Evolutionary conservation across 2,113 vertebrate genomes (phyloP).

Genomic region (Rhea pennata): DNA sequence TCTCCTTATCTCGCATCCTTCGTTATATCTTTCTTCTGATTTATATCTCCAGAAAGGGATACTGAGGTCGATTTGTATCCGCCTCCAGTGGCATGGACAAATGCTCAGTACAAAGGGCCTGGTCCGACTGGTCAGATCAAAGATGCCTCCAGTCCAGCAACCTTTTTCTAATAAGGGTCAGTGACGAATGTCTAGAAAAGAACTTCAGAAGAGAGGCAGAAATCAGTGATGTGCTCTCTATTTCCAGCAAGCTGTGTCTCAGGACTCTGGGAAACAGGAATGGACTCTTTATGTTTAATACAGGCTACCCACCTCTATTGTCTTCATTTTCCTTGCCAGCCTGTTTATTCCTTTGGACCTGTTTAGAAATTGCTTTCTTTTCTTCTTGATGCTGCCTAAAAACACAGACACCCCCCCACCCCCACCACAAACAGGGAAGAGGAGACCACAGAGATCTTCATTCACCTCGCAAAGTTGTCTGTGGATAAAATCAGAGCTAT

Average conservation of each 20-base stretch:
- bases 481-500: not conserved
- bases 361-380: not conserved
- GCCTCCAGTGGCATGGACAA: not conserved
- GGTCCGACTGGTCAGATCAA: rapidly evolving
- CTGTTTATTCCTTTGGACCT: not conserved
- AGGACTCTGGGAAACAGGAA: not conserved
- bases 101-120: not conserved
- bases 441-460: not conserved
- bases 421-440: not conserved
- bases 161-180: not conserved
- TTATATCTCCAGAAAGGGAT: not conserved
- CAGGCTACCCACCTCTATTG: not conserved
- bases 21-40: not conserved
- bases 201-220: not conserved
- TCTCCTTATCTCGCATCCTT: not conserved
- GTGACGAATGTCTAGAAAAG: not conserved
- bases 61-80: not conserved
- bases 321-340: not conserved
- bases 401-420: not conserved
- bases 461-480: not conserved
- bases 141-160: not conserved
- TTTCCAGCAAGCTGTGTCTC: not conserved
- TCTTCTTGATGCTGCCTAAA: not conserved
- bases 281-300: not conserved
- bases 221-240: not conserved